A percentile compares a stretch with the other conserved stretches of the same genome.
Evolutionary conservation across 2,888 invertebrate genomes (phyloP).

Genomic region (Dasypolia templi): DNA sequence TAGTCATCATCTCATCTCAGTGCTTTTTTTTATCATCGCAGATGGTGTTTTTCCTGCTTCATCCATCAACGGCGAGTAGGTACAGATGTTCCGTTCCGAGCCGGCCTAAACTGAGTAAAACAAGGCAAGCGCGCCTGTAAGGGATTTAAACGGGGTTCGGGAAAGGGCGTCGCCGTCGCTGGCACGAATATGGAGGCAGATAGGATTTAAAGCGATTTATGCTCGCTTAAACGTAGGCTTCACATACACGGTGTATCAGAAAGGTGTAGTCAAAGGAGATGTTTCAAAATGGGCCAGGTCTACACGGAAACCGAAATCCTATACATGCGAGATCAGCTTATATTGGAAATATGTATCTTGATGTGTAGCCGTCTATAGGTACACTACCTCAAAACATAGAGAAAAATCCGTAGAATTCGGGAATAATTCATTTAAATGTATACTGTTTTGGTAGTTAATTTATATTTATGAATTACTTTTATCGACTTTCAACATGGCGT

Average conservation of each 20-base stretch:
- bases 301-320: too few species aligned
- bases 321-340: too few species aligned
- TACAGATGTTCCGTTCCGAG: slow-evolving; percentile 37
- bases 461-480: too few species aligned
- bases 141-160: slow-evolving; percentile 25
- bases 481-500: too few species aligned
- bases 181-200: slow-evolving; percentile 7
- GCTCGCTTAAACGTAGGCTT: slow-evolving; percentile 15
- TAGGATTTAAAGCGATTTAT: slow-evolving; percentile 26
- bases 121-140: slow-evolving; percentile 15
- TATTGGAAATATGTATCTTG: too few species aligned
- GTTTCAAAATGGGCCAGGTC: too few species aligned
- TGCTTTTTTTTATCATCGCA: slow-evolving; percentile 15
- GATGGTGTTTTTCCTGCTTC: slow-evolving; percentile 37
- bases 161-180: slow-evolving; percentile 6
- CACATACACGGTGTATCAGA: not conserved
- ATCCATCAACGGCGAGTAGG: slow-evolving; percentile 10
- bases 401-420: too few species aligned
- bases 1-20: not conserved
- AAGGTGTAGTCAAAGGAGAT: not conserved
- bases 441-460: too few species aligned
- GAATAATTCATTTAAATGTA: too few species aligned
- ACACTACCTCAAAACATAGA: too few species aligned
- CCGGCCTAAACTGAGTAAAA: slow-evolving; percentile 24
- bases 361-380: too few species aligned